Evolutionary conservation across 2,888 invertebrate genomes (phyloP), one percentile per base, ranked within the genome.

Genomic region (Euplexia lucipara): DNA sequence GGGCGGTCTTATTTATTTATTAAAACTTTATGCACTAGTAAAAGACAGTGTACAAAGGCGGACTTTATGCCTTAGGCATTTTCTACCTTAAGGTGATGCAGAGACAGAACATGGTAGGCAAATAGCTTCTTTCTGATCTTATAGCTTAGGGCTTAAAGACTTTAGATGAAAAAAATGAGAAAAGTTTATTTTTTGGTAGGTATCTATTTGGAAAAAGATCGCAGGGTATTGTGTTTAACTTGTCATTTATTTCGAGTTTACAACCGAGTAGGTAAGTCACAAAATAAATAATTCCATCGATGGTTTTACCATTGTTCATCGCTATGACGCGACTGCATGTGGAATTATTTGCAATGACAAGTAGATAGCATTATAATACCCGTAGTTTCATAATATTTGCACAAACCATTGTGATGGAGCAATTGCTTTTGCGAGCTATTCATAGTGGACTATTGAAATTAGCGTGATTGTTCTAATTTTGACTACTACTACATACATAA

Each of bases 301-400:
- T 20, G 65, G 47, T 47, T 42, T 67, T 22, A 20, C 44, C 42
- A 35, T n/a, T 56, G 30, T 54, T 67, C 44, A 34, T 37, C 6
- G 18, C n/a, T 48, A 57, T 35, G 35, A 26, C 35, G 39, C 30
- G 39, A 35, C 18, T 52, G 68, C 10, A 42, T 45, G 9, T 73
- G 20, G 54, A 52, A 53, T 37, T 73, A 53, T 67, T 74, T 67
- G 75, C 22, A 7, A n/a, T 35, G 14, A 49, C 26, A 71, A 20
- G 9, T 49, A 26, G 9, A 14, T 42, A 47, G 7, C 16, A 41
- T 14, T 39, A 22, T 30, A 37, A 9, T 22, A 52, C 10, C 12
- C 41, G n/a, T 9, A 22, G 53, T 52, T 20, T 53, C 56, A 64
- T 35, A 72, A 72, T 72, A 64, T 78, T 72, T 72, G 32, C 39